Conservation (phyloP, 35 echinoderm and acorn worm genomes). For the Acanthaster planci region DNA sequence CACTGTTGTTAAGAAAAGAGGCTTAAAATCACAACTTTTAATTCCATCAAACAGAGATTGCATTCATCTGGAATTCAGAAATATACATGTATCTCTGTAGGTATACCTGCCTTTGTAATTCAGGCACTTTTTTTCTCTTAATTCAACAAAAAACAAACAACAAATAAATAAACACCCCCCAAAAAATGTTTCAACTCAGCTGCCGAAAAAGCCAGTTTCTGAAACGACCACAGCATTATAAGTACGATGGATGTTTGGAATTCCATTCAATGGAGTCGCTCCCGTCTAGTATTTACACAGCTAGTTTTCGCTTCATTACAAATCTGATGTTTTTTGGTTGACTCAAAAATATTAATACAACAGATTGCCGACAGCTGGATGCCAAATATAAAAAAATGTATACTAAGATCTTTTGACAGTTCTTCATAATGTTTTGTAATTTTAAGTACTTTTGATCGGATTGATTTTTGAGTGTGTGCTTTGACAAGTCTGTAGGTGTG, state of each 20-base stretch:
- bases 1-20: too few relatives aligned
- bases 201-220: constrained; percentile 9
- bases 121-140: constrained; percentile 19
- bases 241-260: neutral
- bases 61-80: neutral
- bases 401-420: too few relatives aligned
- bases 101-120: neutral
- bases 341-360: constrained; percentile 2
- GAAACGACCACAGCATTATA: neutral
- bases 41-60: neutral
- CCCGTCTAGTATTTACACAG: neutral
- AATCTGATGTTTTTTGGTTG: neutral
- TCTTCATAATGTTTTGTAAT: too few relatives aligned
- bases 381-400: constrained; percentile 21
- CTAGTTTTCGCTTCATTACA: neutral
- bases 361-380: neutral
- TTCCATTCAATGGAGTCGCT: neutral
- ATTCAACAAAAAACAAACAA: constrained; percentile 1
- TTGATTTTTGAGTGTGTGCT: neutral
- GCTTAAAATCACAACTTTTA: too few relatives aligned
- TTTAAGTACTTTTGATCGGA: constrained; percentile 1
- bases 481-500: neutral
- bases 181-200: neutral
- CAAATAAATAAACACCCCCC: too few relatives aligned
- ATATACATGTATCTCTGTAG: neutral